phyloP scores from a whole-genome alignment of 2,888 invertebrate species.

The Tanaodytes sp. region DNA sequence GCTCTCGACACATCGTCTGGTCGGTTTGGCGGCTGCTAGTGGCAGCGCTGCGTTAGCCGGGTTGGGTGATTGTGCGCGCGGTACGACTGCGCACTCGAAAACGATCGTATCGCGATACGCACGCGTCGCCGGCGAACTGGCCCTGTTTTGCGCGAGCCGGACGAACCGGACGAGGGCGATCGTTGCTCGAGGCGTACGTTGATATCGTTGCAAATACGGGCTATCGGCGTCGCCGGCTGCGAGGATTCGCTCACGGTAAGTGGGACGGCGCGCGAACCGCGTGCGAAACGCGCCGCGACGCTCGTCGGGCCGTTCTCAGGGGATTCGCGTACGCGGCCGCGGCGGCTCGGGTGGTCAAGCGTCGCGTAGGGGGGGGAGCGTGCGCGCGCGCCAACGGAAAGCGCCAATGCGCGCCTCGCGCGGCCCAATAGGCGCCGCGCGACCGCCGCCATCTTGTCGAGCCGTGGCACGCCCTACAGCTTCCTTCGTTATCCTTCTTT shows the following conservation, averaged over 20 bases:
- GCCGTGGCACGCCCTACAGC: conserved; percentile 70
- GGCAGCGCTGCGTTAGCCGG: background rate
- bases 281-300: background rate
- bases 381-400: conserved; percentile 24
- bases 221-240: conserved; percentile 18
- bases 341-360: conserved; percentile 9
- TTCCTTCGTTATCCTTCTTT: conserved; percentile 71
- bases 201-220: too few relatives aligned
- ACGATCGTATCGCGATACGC: too few relatives aligned
- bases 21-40: too few relatives aligned
- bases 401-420: conserved; percentile 13
- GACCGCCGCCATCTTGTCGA: conserved; percentile 60
- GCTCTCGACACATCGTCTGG: too few relatives aligned
- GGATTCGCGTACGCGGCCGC: conserved; percentile 2
- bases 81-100: too few relatives aligned
- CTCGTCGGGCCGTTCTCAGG: background rate
- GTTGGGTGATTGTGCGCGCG: background rate
- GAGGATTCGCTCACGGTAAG: background rate
- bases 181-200: background rate
- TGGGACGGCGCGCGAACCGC: background rate
- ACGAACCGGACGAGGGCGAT: too few relatives aligned
- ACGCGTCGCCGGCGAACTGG: conserved; percentile 45
- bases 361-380: conserved; percentile 23
- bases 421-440: conserved; percentile 12
- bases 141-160: conserved; percentile 48